A percentile compares a stretch with the other conserved stretches of the same genome.
Conservation (phyloP, 1,140 invertebrate genomes). For the Rhagoletis zephyria region DNA sequence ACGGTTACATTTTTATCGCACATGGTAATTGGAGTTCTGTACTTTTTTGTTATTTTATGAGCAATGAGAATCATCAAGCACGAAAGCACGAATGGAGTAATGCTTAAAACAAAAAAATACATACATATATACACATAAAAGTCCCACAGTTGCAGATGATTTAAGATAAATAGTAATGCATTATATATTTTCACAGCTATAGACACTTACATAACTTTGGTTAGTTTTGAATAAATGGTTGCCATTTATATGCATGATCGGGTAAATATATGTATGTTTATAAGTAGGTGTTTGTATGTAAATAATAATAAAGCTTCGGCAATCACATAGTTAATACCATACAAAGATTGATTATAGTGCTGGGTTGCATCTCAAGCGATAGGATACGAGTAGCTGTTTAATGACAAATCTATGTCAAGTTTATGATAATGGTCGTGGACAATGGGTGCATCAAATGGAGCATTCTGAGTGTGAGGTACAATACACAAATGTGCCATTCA, state of each 20-base stretch:
- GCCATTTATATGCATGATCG: conserved; percentile 37
- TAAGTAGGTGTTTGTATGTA: conserved; percentile 41
- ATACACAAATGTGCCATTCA: conserved; percentile 49
- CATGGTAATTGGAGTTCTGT: not conserved
- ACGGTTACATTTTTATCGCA: not conserved
- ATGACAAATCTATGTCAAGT: conserved; percentile 28
- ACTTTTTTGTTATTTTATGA: not conserved
- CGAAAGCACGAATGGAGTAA: not conserved
- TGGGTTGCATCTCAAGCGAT: conserved; percentile 29
- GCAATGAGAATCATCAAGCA: conserved; percentile 9
- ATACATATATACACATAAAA: conserved; percentile 24
- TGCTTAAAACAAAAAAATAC: not conserved
- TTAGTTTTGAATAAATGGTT: conserved; percentile 24
- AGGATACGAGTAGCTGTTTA: conserved; percentile 27
- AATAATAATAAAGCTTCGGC: conserved; percentile 47
- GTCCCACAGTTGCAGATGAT: conserved; percentile 18
- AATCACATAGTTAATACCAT: conserved; percentile 52
- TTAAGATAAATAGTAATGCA: conserved; percentile 29
- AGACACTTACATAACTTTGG: conserved; percentile 29
- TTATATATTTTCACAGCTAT: conserved; percentile 19
- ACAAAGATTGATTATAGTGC: not conserved
- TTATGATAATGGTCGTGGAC: conserved; percentile 34
- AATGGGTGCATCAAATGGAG: conserved; percentile 43
- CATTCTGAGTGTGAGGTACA: conserved; percentile 39
- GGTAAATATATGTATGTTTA: conserved; percentile 22